These are phyloP conservation scores for Neoscelio sp. DNA, from an alignment of 2,888 invertebrate genomes.

Conservation along the genomic window DNA sequence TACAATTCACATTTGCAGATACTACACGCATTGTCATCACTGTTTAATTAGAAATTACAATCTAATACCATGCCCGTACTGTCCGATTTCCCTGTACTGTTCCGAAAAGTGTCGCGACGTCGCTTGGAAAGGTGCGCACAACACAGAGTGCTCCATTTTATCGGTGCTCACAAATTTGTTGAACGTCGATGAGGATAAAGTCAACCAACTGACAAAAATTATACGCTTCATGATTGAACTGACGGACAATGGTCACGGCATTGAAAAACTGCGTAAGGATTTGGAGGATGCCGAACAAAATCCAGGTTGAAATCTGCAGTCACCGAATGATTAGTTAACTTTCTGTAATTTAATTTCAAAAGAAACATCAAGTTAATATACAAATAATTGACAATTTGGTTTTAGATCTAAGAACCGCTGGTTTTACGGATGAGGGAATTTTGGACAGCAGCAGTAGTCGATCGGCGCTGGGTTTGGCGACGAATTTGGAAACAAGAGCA, in stretches of 20 bases:
- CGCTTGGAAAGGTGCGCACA: slow-evolving; percentile 78
- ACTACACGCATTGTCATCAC: slow-evolving; percentile 81
- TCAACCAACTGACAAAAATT: slow-evolving; percentile 80
- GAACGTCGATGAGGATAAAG: slow-evolving; percentile 79
- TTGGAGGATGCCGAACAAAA: slow-evolving; percentile 76
- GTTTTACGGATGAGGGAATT: slow-evolving; percentile 78
- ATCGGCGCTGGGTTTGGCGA: slow-evolving; percentile 79
- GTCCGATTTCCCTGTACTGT: slow-evolving; percentile 80
- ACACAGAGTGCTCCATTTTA: slow-evolving; percentile 78
- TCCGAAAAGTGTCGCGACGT: slow-evolving; percentile 77
- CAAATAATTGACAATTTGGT: background rate
- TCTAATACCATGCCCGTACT: slow-evolving; percentile 78
- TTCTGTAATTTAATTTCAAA: too few species aligned
- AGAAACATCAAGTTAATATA: background rate
- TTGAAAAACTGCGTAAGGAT: slow-evolving; percentile 77
- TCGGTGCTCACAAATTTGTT: slow-evolving; percentile 76
- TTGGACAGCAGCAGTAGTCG: slow-evolving; percentile 76
- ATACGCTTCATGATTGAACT: slow-evolving; percentile 77
- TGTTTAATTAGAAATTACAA: slow-evolving; percentile 79
- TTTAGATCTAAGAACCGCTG: slow-evolving; percentile 79
- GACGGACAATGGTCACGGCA: slow-evolving; percentile 76
- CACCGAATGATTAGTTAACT: too few species aligned
- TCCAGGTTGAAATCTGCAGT: slow-evolving; percentile 74
- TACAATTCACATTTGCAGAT: slow-evolving; percentile 70
- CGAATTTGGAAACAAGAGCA: slow-evolving; percentile 79